These are phyloP conservation scores for Minunthozetes semirufus DNA, from an alignment of 2,888 invertebrate species.

Conservation along the genomic window DNA sequence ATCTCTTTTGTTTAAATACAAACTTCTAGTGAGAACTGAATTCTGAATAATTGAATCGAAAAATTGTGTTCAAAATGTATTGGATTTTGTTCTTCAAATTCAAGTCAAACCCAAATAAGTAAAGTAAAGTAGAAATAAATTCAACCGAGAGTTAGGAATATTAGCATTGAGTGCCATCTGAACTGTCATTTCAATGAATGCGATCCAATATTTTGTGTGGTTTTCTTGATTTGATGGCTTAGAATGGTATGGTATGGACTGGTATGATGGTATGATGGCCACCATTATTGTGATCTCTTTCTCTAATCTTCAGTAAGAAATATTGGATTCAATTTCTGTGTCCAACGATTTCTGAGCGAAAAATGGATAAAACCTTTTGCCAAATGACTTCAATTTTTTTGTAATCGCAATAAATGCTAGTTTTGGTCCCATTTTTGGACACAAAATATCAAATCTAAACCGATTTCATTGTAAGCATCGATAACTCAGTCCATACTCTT, in stretches of 20 bases:
- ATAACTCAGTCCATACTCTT: not conserved
- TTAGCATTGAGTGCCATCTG: constrained; percentile 14
- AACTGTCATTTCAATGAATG: constrained; percentile 8
- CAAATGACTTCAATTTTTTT: not conserved
- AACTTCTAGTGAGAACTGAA: no score
- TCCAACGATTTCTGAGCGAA: not conserved
- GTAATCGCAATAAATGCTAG: not conserved
- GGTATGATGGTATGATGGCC: constrained; percentile 2
- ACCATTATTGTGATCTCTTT: constrained; percentile 15
- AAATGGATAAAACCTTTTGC: constrained; percentile 8
- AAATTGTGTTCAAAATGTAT: no score
- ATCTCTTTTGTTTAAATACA: no score
- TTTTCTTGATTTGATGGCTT: constrained; percentile 9
- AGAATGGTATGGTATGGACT: no score
- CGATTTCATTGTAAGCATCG: not conserved
- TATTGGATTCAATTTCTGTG: constrained; percentile 9
- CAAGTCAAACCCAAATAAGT: no score
- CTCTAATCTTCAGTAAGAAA: constrained; percentile 13
- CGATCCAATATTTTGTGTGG: not conserved
- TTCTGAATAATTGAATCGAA: no score
- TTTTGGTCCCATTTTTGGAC: not conserved
- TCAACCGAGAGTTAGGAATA: not conserved
- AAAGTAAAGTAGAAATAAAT: not conserved
- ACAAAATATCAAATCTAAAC: not conserved
- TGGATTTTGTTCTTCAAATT: no score